A percentile compares a stretch with the other conserved stretches of the same genome.
Conservation (phyloP, 2,888 invertebrate species). For the Smittia sp. region DNA sequence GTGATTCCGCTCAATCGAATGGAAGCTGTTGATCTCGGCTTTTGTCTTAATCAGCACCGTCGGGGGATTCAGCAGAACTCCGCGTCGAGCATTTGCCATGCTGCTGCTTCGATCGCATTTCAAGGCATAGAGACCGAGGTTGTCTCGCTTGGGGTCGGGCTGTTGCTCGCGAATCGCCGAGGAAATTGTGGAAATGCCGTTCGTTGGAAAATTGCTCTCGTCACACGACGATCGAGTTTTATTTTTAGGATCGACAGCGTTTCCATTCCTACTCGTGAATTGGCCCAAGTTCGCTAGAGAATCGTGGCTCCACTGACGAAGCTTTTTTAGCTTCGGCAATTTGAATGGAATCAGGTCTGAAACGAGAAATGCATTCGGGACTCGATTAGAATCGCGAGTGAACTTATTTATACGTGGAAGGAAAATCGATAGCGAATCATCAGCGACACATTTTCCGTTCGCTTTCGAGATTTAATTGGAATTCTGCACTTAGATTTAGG, state of each 20-base stretch:
- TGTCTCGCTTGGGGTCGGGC: constrained; percentile 37
- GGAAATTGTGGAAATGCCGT: constrained; percentile 43
- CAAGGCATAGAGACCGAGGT: constrained; percentile 42
- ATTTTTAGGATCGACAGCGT: neutral
- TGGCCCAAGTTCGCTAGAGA: constrained; percentile 24
- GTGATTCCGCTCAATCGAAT: constrained; percentile 18
- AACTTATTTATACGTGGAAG: neutral
- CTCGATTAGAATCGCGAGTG: no score
- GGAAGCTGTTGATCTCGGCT: constrained; percentile 8
- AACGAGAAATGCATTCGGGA: neutral
- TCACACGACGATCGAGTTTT: constrained; percentile 18
- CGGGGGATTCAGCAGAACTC: constrained; percentile 31
- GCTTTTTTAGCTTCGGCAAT: constrained; percentile 42
- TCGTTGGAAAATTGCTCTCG: constrained; percentile 12
- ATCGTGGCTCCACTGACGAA: constrained; percentile 38
- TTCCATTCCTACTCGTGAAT: neutral
- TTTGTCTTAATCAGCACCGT: neutral
- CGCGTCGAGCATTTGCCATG: constrained; percentile 23
- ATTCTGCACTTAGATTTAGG: no score
- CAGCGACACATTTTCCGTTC: neutral
- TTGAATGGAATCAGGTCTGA: constrained; percentile 43
- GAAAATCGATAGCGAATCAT: constrained; percentile 8
- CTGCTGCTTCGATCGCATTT: constrained; percentile 40
- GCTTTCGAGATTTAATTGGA: neutral
- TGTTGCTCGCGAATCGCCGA: constrained; percentile 43